Percentiles rank a stretch among this genome's conserved stretches.
Conservation (phyloP, 2,888 invertebrate species). For the Papilio elwesi region DNA sequence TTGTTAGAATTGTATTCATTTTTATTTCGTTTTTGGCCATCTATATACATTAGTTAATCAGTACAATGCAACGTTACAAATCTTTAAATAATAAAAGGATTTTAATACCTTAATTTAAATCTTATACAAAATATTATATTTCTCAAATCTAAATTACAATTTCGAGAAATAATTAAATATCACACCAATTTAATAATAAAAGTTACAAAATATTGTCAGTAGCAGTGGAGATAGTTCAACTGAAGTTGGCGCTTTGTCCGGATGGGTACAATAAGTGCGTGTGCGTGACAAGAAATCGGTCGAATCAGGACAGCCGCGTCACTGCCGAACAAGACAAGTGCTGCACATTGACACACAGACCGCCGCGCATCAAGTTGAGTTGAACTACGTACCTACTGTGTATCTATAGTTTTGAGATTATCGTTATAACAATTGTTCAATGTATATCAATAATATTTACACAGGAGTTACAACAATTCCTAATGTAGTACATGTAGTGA, state of each 20-base stretch:
- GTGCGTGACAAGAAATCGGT: too few species aligned
- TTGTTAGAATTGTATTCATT: not conserved
- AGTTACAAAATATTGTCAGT: slow-evolving; percentile 35
- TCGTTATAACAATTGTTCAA: slow-evolving; percentile 41
- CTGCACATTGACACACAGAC: too few species aligned
- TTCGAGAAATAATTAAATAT: slow-evolving; percentile 63
- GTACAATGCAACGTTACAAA: slow-evolving; percentile 22
- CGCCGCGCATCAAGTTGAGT: not conserved
- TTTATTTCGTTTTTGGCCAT: slow-evolving; percentile 36
- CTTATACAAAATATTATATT: slow-evolving; percentile 37
- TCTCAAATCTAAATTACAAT: slow-evolving; percentile 42
- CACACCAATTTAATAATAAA: slow-evolving; percentile 59
- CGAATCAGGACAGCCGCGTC: too few species aligned
- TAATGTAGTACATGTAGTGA: slow-evolving; percentile 92
- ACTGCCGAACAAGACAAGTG: too few species aligned
- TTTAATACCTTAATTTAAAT: slow-evolving; percentile 35
- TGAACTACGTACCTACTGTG: not conserved
- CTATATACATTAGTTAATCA: slow-evolving; percentile 43
- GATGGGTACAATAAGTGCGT: too few species aligned
- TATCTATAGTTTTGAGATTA: slow-evolving; percentile 39
- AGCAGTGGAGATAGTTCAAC: slow-evolving; percentile 42
- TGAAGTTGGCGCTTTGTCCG: not conserved
- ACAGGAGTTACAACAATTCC: slow-evolving; percentile 92
- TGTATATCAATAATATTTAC: slow-evolving; percentile 41
- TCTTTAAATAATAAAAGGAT: slow-evolving; percentile 17